These are phyloP conservation scores for Hecatera dysodea DNA, from an alignment of 2,888 invertebrate genomes.

Conservation along the genomic window DNA sequence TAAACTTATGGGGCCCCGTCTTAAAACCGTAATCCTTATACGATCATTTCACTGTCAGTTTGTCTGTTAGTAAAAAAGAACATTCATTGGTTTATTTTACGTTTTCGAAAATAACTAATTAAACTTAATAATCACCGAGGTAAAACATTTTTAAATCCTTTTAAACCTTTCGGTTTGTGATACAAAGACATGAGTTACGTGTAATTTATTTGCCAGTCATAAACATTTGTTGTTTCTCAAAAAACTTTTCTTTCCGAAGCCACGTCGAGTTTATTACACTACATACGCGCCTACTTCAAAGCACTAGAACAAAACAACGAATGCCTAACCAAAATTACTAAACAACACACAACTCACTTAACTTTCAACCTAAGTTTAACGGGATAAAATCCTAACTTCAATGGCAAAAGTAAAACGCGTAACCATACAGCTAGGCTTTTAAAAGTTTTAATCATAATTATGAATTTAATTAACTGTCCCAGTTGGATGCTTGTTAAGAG, in stretches of 20 bases:
- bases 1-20: too few species aligned
- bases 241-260: too few species aligned
- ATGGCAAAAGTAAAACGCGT: not conserved
- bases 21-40: too few species aligned
- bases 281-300: not conserved
- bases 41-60: too few species aligned
- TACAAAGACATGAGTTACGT: too few species aligned
- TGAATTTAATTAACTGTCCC: slow-evolving; percentile 36
- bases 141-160: too few species aligned
- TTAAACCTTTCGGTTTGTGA: too few species aligned
- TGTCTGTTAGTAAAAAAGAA: too few species aligned
- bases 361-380: not conserved
- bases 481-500: slow-evolving; percentile 22
- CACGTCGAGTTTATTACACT: slow-evolving; percentile 2
- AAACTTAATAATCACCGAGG: too few species aligned
- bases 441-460: slow-evolving; percentile 47
- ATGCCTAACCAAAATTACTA: not conserved
- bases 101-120: too few species aligned
- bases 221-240: not conserved
- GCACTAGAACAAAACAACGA: not conserved
- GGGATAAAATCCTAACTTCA: not conserved
- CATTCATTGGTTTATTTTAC: too few species aligned
- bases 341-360: not conserved
- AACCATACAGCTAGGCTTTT: slow-evolving; percentile 5
- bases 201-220: not conserved